Conservation (phyloP, 2,113 vertebrate species). For the Peromyscus polionotus region DNA sequence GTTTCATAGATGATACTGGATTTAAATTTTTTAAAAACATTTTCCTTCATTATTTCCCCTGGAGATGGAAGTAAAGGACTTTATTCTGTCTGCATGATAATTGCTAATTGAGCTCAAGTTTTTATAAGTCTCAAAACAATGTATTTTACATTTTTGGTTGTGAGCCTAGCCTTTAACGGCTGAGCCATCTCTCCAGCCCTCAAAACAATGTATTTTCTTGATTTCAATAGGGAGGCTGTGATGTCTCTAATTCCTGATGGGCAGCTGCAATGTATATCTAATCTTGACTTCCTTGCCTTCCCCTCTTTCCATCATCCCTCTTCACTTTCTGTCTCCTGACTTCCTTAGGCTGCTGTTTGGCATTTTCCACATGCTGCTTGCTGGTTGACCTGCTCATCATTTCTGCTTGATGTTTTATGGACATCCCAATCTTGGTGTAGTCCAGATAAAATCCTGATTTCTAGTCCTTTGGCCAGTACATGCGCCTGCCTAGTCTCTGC, state of each 20-base stretch:
- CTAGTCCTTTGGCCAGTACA: background rate
- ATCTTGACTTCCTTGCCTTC: background rate
- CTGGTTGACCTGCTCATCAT: background rate
- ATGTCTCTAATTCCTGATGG: background rate
- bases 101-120: background rate
- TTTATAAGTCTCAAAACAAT: background rate
- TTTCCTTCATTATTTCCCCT: background rate
- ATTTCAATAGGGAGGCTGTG: background rate
- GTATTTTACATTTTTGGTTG: too few relatives aligned
- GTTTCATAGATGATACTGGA: background rate
- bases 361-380: background rate
- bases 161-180: too few relatives aligned
- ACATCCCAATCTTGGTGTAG: background rate
- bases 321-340: too few relatives aligned
- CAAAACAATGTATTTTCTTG: background rate
- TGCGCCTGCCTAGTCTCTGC: background rate
- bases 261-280: fast-evolving
- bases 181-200: background rate
- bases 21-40: background rate
- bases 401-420: background rate
- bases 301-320: background rate
- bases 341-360: background rate
- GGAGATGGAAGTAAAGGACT: background rate
- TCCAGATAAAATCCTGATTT: background rate
- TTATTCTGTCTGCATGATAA: background rate